Percentiles rank a stretch among this genome's conserved stretches.
phyloP scores from a whole-genome alignment of 2,888 invertebrate genomes.

The Drosophila anomelani region DNA sequence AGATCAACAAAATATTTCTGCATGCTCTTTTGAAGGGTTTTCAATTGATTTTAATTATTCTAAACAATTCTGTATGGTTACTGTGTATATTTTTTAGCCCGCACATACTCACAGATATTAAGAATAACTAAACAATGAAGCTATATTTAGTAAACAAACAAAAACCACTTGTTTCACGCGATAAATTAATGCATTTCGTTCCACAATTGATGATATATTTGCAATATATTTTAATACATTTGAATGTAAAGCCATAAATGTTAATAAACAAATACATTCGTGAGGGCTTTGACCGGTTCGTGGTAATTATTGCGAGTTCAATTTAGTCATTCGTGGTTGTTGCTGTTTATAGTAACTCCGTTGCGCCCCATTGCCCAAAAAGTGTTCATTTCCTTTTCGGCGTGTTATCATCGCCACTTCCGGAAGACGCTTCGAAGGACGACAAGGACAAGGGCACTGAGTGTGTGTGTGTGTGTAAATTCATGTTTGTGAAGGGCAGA shows the following conservation, averaged over 20 bases:
- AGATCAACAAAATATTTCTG: neutral
- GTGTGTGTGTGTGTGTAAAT: neutral
- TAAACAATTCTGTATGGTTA: neutral
- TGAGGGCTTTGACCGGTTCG: neutral
- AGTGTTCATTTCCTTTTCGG: conserved; percentile 80
- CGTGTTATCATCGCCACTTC: conserved; percentile 80
- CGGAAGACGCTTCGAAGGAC: conserved; percentile 29
- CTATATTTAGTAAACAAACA: too few species aligned
- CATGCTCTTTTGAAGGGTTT: neutral
- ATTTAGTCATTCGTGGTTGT: conserved; percentile 11
- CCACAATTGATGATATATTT: neutral
- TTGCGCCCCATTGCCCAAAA: conserved; percentile 63
- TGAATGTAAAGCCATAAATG: neutral
- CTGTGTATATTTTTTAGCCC: neutral
- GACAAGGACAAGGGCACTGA: conserved; percentile 56
- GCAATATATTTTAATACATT: neutral
- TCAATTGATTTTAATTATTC: neutral
- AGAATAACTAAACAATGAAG: neutral
- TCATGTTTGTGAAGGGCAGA: neutral
- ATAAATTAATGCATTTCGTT: neutral
- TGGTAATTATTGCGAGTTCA: neutral
- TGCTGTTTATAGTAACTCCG: conserved; percentile 49
- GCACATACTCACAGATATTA: neutral
- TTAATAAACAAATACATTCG: neutral
- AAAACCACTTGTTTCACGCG: too few species aligned